A percentile compares a stretch with the other conserved stretches of the same genome.
phyloP scores from a whole-genome alignment of 1,140 invertebrate genomes.

The Paraescarpia echinospica region DNA sequence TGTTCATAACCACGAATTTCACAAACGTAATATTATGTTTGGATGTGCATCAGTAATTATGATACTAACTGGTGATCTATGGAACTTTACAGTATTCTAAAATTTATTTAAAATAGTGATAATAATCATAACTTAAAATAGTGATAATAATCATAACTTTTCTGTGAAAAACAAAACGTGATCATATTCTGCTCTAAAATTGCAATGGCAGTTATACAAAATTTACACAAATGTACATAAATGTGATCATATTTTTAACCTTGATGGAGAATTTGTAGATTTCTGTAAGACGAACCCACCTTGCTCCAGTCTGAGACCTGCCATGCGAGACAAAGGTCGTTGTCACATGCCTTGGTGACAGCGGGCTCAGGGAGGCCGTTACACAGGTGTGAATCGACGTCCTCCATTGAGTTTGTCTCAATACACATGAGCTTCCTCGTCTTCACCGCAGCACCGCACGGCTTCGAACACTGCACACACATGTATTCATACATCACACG shows the following conservation, averaged over 20 bases:
- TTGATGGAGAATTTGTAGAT: background rate
- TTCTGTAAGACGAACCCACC: constrained; percentile 37
- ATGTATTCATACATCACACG: background rate
- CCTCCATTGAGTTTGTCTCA: constrained; percentile 35
- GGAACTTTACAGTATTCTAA: too few species aligned
- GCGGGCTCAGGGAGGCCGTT: constrained; percentile 42
- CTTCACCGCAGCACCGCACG: constrained; percentile 51
- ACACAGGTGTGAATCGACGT: constrained; percentile 44
- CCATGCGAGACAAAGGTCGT: constrained; percentile 52
- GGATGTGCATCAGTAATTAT: too few species aligned
- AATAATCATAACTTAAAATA: too few species aligned
- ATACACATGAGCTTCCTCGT: constrained; percentile 52
- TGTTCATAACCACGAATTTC: too few species aligned
- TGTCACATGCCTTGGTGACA: constrained; percentile 47
- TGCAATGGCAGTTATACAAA: too few species aligned
- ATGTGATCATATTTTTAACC: background rate
- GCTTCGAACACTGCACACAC: constrained; percentile 49
- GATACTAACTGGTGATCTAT: too few species aligned
- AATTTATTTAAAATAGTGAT: too few species aligned
- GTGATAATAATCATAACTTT: too few species aligned
- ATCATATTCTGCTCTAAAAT: too few species aligned
- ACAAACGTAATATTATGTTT: too few species aligned
- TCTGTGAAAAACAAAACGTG: too few species aligned
- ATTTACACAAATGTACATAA: too few species aligned
- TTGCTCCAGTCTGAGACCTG: constrained; percentile 47